Evolutionary conservation across 2,888 invertebrate species (phyloP).

Genomic region (Orthosia gothica): DNA sequence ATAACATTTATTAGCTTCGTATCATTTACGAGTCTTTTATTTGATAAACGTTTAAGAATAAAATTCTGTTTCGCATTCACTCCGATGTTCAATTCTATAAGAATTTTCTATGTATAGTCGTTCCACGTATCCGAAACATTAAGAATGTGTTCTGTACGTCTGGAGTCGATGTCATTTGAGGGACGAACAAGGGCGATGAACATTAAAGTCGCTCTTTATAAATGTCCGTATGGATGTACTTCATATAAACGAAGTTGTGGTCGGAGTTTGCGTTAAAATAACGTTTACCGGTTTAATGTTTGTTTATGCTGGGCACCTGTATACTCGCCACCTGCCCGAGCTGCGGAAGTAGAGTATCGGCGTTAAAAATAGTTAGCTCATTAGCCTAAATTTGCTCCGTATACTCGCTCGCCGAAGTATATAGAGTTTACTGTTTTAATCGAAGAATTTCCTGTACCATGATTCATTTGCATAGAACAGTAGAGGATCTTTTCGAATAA

Average conservation of each 20-base stretch:
- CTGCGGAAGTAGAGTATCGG: conserved; percentile 67
- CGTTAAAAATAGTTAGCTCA: conserved; percentile 78
- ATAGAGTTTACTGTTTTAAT: conserved; percentile 45
- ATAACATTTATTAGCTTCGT: conserved; percentile 20
- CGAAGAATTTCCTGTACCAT: conserved; percentile 39
- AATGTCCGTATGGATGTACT: conserved; percentile 21
- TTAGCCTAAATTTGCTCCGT: conserved; percentile 74
- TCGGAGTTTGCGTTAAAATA: conserved; percentile 65
- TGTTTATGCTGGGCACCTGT: conserved; percentile 76
- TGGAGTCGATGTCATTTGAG: conserved; percentile 52
- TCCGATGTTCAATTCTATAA: conserved; percentile 11
- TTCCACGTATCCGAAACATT: conserved; percentile 35
- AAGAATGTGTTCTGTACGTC: conserved; percentile 28
- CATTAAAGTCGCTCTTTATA: conserved; percentile 35
- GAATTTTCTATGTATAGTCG: conserved; percentile 7
- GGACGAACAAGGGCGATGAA: conserved; percentile 47
- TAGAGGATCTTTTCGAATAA: conserved; percentile 5
- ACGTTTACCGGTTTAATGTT: conserved; percentile 69
- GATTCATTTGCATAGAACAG: conserved; percentile 19
- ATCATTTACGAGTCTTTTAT: conserved; percentile 6
- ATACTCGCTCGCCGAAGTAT: conserved; percentile 43
- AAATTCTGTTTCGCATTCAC: conserved; percentile 10
- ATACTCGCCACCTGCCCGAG: conserved; percentile 69
- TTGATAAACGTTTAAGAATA: conserved; percentile 13
- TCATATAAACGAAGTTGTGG: conserved; percentile 34